These are phyloP conservation scores for Celastrina argiolus DNA, from an alignment of 2,888 invertebrate genomes.

Conservation along the genomic window DNA sequence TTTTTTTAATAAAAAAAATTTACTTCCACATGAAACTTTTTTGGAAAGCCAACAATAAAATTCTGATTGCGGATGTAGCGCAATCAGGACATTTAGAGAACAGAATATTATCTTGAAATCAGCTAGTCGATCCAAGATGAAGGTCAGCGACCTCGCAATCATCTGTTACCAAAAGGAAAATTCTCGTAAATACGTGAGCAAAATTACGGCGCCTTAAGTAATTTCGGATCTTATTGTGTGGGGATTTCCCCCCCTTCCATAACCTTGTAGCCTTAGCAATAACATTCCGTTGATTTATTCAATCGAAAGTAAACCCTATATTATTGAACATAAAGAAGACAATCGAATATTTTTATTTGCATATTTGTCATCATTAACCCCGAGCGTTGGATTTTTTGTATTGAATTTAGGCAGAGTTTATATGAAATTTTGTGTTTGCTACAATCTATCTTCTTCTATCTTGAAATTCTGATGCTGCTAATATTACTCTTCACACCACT, in stretches of 20 bases:
- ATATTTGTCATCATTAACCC: not conserved
- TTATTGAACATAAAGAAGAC: not conserved
- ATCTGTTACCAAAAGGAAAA: slow-evolving; percentile 12
- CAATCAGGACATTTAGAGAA: too few relatives aligned
- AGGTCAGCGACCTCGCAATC: slow-evolving; percentile 1
- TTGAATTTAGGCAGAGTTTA: not conserved
- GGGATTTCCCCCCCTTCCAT: slow-evolving; percentile 47
- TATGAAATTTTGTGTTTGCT: too few relatives aligned
- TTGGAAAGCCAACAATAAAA: too few relatives aligned
- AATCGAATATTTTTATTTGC: not conserved
- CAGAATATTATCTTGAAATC: not conserved
- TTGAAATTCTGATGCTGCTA: not conserved
- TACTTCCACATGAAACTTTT: too few relatives aligned
- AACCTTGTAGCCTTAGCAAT: slow-evolving; percentile 49
- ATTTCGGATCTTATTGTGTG: slow-evolving; percentile 38
- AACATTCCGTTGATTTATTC: slow-evolving; percentile 39
- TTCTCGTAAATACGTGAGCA: slow-evolving; percentile 10
- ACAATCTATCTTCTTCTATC: not conserved
- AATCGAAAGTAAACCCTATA: not conserved
- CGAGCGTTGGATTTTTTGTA: not conserved
- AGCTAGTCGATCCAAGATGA: not conserved
- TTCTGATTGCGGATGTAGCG: too few relatives aligned
- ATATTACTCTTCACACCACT: not conserved
- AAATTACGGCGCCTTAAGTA: slow-evolving; percentile 14
- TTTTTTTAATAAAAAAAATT: too few relatives aligned